Conservation (phyloP, 2,888 invertebrate genomes). For the Melitaea athalia region DNA sequence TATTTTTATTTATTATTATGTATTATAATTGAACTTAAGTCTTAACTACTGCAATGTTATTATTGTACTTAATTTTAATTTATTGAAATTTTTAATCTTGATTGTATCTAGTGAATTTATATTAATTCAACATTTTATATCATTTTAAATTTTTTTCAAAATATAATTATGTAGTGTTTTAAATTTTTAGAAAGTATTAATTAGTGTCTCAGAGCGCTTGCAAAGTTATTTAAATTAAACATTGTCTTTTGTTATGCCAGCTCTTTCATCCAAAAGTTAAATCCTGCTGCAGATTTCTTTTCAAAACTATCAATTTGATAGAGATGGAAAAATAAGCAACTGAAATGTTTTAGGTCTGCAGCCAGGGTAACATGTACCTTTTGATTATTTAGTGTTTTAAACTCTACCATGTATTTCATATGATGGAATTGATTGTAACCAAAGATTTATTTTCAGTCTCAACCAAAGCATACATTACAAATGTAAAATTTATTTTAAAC, state of each 20-base stretch:
- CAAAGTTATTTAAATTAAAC: neutral
- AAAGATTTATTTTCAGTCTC: slow-evolving; percentile 30
- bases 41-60: neutral
- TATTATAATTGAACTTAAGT: neutral
- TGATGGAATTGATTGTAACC: slow-evolving; percentile 22
- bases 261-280: neutral
- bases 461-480: slow-evolving; percentile 30
- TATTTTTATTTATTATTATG: no score
- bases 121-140: slow-evolving; percentile 4
- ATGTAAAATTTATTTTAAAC: neutral
- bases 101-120: neutral
- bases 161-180: neutral
- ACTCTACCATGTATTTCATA: neutral
- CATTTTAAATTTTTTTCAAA: neutral
- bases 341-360: neutral
- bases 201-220: neutral
- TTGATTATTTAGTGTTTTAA: neutral
- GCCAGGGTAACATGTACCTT: neutral
- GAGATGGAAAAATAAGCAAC: neutral
- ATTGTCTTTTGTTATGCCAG: neutral
- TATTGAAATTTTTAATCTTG: neutral
- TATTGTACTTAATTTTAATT: slow-evolving; percentile 11
- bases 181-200: neutral
- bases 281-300: neutral
- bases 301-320: neutral